Evolutionary conservation across 2,888 invertebrate species (phyloP).

Genomic region (Drosophila testacea): DNA sequence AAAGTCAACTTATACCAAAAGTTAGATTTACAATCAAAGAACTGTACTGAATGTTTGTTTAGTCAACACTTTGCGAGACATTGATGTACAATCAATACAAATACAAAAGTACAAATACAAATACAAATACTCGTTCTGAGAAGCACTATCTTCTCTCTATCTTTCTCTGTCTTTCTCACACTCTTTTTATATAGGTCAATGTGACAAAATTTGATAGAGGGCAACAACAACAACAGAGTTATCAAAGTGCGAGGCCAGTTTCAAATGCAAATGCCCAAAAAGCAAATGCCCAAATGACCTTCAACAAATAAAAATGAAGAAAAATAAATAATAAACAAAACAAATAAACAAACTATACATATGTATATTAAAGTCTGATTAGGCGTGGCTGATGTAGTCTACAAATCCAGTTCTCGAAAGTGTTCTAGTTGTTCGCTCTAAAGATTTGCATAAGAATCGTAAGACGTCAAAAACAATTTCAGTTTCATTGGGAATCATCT

Average conservation of each 20-base stretch:
- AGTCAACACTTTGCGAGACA: constrained; percentile 9
- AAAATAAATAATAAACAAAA: constrained; percentile 1
- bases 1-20: not conserved
- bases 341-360: constrained; percentile 9
- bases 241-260: constrained; percentile 42
- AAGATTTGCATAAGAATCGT: constrained; percentile 50
- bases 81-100: constrained; percentile 25
- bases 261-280: constrained; percentile 56
- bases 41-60: constrained; percentile 18
- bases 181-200: constrained; percentile 52
- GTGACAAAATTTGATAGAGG: constrained; percentile 44
- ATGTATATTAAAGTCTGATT: constrained; percentile 14
- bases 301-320: constrained; percentile 15
- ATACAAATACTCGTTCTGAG: constrained; percentile 25
- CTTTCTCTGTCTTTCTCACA: not conserved
- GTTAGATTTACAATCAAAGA: constrained; percentile 1
- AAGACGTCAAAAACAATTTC: constrained; percentile 6
- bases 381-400: constrained; percentile 34
- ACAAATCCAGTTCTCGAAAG: constrained; percentile 39
- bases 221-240: constrained; percentile 29
- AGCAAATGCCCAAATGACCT: constrained; percentile 31
- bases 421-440: constrained; percentile 39
- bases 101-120: constrained; percentile 5
- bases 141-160: constrained; percentile 1
- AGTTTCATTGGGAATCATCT: constrained; percentile 9